Conservation (phyloP, 2,113 vertebrate genomes). For the Merops nubicus region DNA sequence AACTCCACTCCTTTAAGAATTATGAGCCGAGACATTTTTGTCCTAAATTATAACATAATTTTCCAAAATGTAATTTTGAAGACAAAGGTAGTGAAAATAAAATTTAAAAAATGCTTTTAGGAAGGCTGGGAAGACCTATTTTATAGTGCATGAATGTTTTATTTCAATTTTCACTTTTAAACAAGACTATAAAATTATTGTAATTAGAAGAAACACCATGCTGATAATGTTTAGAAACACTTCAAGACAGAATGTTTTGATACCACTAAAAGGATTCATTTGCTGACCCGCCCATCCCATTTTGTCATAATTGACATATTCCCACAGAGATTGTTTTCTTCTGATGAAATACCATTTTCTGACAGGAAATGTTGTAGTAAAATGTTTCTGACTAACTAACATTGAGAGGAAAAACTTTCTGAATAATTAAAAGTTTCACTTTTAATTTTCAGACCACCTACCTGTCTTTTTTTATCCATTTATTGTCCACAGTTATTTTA, state of each 20-base stretch:
- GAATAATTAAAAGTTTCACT: not conserved
- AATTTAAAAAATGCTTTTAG: not conserved
- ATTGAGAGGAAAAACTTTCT: not conserved
- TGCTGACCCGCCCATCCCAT: not conserved
- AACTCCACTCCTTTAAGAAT: not conserved
- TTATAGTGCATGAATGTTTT: not conserved
- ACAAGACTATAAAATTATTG: not conserved
- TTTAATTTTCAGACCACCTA: slow-evolving; percentile 41
- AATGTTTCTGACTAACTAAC: not conserved
- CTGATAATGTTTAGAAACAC: not conserved
- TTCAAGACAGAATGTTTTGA: slow-evolving; percentile 8
- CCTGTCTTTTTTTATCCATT: not conserved
- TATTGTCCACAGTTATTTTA: slow-evolving; percentile 40
- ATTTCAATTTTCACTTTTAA: not conserved
- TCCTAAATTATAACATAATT: not conserved
- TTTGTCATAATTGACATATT: slow-evolving; percentile 17
- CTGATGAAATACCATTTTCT: not conserved
- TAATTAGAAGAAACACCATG: slow-evolving; percentile 13
- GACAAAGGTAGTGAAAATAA: not conserved
- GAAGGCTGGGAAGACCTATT: not conserved
- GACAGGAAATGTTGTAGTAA: not conserved
- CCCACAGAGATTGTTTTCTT: not conserved
- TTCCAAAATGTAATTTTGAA: not conserved
- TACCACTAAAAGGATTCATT: not conserved
- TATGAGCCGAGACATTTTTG: not conserved